A percentile compares a stretch with the other conserved stretches of the same genome.
Evolutionary conservation across 2,113 vertebrate genomes (phyloP).

Genomic region (Aldabrachelys gigantea): DNA sequence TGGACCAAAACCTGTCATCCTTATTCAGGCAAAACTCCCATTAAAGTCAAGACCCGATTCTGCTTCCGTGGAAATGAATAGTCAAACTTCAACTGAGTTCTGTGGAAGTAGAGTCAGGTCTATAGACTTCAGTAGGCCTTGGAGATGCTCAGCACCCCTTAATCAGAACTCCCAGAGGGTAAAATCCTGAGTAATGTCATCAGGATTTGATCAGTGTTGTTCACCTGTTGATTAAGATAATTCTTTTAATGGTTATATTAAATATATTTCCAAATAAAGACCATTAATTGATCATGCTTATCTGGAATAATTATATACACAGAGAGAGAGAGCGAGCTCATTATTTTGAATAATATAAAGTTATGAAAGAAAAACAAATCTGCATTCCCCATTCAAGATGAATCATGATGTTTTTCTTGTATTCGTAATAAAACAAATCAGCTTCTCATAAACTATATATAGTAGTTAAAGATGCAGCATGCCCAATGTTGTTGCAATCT

Average conservation of each 20-base stretch:
- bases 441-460: fast-evolving
- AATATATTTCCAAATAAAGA: fast-evolving
- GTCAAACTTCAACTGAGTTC: neutral
- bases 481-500: neutral
- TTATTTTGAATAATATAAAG: neutral
- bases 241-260: neutral
- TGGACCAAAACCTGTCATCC: neutral
- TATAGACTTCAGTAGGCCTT: neutral
- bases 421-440: neutral
- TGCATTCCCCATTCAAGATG: neutral
- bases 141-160: neutral
- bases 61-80: neutral
- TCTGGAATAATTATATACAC: neutral
- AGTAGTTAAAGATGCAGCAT: neutral
- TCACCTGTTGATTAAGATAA: neutral
- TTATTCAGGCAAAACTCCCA: neutral
- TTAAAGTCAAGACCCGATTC: neutral
- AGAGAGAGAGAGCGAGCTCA: neutral
- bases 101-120: neutral
- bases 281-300: neutral
- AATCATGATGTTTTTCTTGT: neutral
- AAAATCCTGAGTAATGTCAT: neutral
- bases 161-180: neutral
- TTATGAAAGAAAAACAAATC: neutral
- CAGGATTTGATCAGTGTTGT: neutral